phyloP scores from a whole-genome alignment of 2,797 vertebrate genomes.

The Ptychadena robeensis region DNA sequence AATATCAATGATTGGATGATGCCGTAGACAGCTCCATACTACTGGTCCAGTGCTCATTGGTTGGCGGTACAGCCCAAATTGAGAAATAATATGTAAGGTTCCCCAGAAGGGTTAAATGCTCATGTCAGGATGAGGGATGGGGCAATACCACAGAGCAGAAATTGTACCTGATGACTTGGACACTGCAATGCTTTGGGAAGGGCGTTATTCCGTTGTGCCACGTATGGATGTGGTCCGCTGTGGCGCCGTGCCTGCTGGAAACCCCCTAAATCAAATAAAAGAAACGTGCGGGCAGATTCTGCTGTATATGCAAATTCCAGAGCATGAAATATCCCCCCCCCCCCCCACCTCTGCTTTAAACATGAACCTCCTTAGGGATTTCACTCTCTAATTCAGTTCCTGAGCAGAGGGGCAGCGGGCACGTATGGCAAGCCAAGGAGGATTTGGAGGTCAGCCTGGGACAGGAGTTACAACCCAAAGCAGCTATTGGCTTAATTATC shows the following conservation, averaged over 20 bases:
- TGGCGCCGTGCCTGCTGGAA: not conserved
- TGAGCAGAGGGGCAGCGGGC: not conserved
- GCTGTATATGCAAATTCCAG: constrained; percentile 30
- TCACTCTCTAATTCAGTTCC: not conserved
- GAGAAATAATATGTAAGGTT: too few relatives aligned
- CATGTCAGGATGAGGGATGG: too few relatives aligned
- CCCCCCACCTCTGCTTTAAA: not conserved
- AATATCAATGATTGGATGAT: too few relatives aligned
- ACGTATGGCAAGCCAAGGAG: not conserved
- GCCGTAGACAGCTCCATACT: too few relatives aligned
- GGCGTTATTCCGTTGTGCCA: not conserved
- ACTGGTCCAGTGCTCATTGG: too few relatives aligned
- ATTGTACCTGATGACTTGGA: not conserved
- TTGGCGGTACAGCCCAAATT: too few relatives aligned
- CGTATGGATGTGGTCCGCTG: not conserved
- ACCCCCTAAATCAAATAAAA: constrained; percentile 7
- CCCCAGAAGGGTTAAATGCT: too few relatives aligned
- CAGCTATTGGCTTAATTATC: not conserved
- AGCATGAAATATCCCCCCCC: not conserved
- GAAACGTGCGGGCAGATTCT: constrained; percentile 10
- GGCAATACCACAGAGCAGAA: too few relatives aligned
- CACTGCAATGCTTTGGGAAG: too few relatives aligned
- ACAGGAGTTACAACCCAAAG: not conserved
- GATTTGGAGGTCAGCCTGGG: not conserved
- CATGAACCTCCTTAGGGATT: constrained; percentile 23